A percentile compares a stretch with the other conserved stretches of the same genome.
These are phyloP conservation scores for Globodera rostochiensis DNA, from an alignment of 1,140 invertebrate genomes.

Conservation along the genomic window DNA sequence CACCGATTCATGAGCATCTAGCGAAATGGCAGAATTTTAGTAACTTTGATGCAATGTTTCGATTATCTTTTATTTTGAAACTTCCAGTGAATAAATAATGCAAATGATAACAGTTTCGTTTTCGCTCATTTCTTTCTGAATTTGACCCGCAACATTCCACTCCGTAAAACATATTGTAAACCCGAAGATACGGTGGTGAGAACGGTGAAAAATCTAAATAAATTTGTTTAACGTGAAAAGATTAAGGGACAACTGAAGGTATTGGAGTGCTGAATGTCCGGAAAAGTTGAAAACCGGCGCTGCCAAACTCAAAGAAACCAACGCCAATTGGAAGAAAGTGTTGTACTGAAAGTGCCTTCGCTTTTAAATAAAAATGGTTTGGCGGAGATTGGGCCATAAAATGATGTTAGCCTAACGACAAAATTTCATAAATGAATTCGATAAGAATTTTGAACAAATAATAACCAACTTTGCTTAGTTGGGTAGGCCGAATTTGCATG, in stretches of 20 bases:
- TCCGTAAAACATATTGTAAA: conserved; percentile 35
- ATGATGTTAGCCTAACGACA: no score
- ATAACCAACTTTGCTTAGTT: conserved; percentile 80
- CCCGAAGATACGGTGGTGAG: conserved; percentile 33
- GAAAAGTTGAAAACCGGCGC: conserved; percentile 80
- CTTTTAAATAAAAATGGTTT: no score
- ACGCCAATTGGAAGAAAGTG: conserved; percentile 80
- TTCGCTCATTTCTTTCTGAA: neutral
- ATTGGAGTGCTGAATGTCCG: conserved; percentile 77
- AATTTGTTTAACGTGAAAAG: conserved; percentile 19
- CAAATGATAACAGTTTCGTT: no score
- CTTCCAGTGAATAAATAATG: no score
- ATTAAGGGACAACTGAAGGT: conserved; percentile 73
- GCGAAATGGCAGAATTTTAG: no score
- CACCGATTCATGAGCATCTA: no score
- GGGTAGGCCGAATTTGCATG: conserved; percentile 86
- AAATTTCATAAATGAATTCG: neutral
- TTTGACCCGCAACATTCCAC: conserved; percentile 27
- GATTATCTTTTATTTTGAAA: no score
- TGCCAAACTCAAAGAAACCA: conserved; percentile 78
- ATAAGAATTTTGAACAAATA: conserved; percentile 12
- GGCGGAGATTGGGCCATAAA: no score
- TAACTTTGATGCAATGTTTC: no score
- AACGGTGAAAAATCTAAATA: conserved; percentile 35
- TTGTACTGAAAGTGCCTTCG: conserved; percentile 70